A percentile compares a stretch with the other conserved stretches of the same genome.
Evolutionary conservation across 1,140 invertebrate genomes (phyloP).

Genomic region (Littorina saxatilis): DNA sequence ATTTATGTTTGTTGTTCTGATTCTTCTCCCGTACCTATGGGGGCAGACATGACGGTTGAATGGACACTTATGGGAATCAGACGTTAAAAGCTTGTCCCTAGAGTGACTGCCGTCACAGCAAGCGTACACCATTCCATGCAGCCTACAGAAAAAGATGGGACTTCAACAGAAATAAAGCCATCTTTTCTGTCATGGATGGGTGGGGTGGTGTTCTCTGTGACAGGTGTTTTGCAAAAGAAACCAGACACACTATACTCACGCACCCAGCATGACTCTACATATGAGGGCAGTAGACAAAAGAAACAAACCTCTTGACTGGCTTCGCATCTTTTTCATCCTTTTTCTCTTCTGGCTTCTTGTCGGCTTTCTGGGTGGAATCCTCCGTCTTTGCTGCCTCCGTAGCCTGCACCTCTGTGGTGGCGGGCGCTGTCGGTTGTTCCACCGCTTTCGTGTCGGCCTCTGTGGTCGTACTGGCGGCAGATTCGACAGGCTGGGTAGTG

Average conservation of each 20-base stretch:
- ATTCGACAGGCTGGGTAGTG: slow-evolving; percentile 41
- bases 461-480: neutral
- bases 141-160: slow-evolving; percentile 21
- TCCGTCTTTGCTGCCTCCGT: slow-evolving; percentile 37
- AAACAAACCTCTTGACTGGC: slow-evolving; percentile 72
- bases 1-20: too few relatives aligned
- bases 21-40: too few relatives aligned
- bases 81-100: too few relatives aligned
- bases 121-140: neutral
- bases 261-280: slow-evolving; percentile 10
- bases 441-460: neutral
- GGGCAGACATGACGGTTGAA: too few relatives aligned
- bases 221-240: neutral
- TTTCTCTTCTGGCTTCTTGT: slow-evolving; percentile 58
- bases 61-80: too few relatives aligned
- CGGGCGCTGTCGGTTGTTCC: slow-evolving; percentile 5
- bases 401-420: slow-evolving; percentile 33
- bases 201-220: neutral
- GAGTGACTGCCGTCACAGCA: too few relatives aligned
- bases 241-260: slow-evolving; percentile 8
- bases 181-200: slow-evolving; percentile 24
- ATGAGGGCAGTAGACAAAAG: slow-evolving; percentile 49
- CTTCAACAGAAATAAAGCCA: slow-evolving; percentile 31
- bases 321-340: slow-evolving; percentile 62
- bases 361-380: slow-evolving; percentile 45